Conservation (phyloP, 1,140 invertebrate genomes). For the Himalopsyche phryganea region DNA sequence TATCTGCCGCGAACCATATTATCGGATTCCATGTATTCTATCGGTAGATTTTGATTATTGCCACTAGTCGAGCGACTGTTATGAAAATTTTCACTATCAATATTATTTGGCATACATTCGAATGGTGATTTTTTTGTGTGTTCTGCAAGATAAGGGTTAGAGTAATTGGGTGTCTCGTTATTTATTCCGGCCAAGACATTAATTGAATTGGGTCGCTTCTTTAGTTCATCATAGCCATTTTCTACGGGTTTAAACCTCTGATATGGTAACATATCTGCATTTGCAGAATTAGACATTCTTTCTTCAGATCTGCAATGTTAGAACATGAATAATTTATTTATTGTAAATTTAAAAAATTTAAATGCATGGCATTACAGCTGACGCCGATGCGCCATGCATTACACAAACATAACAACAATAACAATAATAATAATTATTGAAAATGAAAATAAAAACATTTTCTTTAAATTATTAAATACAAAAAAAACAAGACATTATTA, state of each 20-base stretch:
- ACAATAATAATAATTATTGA: too few species aligned
- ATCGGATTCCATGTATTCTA: too few species aligned
- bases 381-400: too few species aligned
- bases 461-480: too few species aligned
- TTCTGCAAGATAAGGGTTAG: neutral
- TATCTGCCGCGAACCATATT: too few species aligned
- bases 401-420: too few species aligned
- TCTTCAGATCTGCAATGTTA: constrained; percentile 20
- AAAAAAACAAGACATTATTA: too few species aligned
- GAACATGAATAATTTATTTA: too few species aligned
- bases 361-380: too few species aligned
- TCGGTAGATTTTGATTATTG: neutral
- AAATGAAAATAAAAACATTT: too few species aligned
- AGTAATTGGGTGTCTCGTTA: constrained; percentile 29
- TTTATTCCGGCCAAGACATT: constrained; percentile 42
- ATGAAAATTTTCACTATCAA: neutral
- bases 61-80: neutral
- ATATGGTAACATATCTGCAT: constrained; percentile 3
- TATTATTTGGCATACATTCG: neutral
- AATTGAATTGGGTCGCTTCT: constrained; percentile 38
- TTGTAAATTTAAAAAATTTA: too few species aligned
- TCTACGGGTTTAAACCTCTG: constrained; percentile 20
- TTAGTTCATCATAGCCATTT: constrained; percentile 14
- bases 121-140: neutral
- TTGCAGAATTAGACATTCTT: constrained; percentile 21